Conservation (phyloP, 2,113 vertebrate species). For the Calidris pugnax region DNA sequence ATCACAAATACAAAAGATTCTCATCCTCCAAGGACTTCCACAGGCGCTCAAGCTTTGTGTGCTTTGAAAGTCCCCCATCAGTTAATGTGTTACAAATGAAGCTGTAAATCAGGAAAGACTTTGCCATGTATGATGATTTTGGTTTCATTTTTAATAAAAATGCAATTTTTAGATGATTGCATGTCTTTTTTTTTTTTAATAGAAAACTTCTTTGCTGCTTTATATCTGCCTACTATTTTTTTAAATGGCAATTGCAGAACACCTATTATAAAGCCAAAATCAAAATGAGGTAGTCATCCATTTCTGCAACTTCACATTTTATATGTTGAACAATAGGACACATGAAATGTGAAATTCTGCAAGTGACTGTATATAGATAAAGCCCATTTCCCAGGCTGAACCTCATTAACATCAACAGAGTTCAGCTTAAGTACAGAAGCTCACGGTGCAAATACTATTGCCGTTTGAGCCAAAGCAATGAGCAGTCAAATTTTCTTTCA, state of each 20-base stretch:
- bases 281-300: not conserved
- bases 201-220: not conserved
- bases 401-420: not conserved
- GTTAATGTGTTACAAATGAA: not conserved
- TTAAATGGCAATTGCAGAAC: not conserved
- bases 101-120: not conserved
- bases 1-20: not conserved
- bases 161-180: not conserved
- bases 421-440: not conserved
- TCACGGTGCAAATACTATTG: not conserved
- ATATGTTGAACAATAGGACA: not conserved
- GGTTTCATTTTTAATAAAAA: constrained; percentile 29
- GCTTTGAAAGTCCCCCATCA: not conserved
- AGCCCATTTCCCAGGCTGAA: constrained; percentile 11
- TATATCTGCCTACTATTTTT: not conserved
- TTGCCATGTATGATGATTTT: not conserved
- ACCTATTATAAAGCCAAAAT: not conserved
- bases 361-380: not conserved
- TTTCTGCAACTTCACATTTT: not conserved
- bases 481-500: not conserved
- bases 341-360: not conserved
- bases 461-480: not conserved
- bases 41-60: not conserved
- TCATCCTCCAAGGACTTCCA: not conserved
- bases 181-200: not conserved